Conservation (phyloP, 2,888 invertebrate genomes). For the Dromius quadrimaculatus region DNA sequence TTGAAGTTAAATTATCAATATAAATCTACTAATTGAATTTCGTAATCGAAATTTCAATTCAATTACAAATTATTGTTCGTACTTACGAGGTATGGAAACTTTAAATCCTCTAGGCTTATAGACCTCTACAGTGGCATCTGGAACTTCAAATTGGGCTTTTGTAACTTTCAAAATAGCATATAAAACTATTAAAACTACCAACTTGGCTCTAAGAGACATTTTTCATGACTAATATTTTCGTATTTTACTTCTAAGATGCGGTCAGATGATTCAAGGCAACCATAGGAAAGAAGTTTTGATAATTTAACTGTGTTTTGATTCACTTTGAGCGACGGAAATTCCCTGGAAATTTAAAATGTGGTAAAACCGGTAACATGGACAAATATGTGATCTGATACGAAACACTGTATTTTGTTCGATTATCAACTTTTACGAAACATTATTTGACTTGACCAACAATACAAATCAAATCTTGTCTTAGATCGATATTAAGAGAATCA, state of each 20-base stretch:
- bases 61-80: no score
- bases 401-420: no score
- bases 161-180: no score
- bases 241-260: not conserved
- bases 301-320: not conserved
- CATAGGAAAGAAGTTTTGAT: slow-evolving; percentile 41
- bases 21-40: no score
- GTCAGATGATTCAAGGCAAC: slow-evolving; percentile 17
- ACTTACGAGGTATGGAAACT: slow-evolving; percentile 73
- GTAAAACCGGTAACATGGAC: no score
- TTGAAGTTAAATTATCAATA: no score
- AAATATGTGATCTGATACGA: no score
- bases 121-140: slow-evolving; percentile 71
- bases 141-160: slow-evolving; percentile 63
- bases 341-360: slow-evolving; percentile 3
- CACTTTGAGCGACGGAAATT: slow-evolving; percentile 16
- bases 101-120: slow-evolving; percentile 72
- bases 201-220: slow-evolving; percentile 14
- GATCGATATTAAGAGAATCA: no score
- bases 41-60: no score
- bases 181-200: slow-evolving; percentile 17
- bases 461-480: no score
- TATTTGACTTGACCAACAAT: no score
- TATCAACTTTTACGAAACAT: no score
- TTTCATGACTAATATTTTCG: slow-evolving; percentile 8